These are phyloP conservation scores for Chiloscyllium punctatum DNA, from an alignment of 2,797 vertebrate genomes.

Conservation along the genomic window DNA sequence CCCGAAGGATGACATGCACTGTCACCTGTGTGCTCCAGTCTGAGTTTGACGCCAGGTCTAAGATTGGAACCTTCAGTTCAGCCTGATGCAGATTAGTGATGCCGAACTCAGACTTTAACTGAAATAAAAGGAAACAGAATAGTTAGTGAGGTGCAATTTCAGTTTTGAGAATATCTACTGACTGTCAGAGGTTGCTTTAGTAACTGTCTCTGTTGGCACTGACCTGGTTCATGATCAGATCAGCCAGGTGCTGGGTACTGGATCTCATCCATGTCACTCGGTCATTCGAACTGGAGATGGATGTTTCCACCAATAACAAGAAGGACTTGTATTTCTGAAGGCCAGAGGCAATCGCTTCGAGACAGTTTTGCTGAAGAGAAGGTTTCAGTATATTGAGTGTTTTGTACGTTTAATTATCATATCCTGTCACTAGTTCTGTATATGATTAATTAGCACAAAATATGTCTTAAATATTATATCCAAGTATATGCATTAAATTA, in stretches of 20 bases:
- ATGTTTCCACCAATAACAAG: constrained; percentile 58
- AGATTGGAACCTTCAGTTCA: constrained; percentile 46
- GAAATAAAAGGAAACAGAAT: constrained; percentile 10
- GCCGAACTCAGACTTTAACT: constrained; percentile 20
- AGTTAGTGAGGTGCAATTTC: not conserved
- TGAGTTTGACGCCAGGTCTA: constrained; percentile 44
- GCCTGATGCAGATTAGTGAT: constrained; percentile 42
- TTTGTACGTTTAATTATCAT: not conserved
- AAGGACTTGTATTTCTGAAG: constrained; percentile 60
- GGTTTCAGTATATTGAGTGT: not conserved
- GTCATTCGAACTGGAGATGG: constrained; percentile 45
- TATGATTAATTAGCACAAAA: too few species aligned
- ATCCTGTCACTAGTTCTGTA: too few species aligned
- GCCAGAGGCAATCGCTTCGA: constrained; percentile 57
- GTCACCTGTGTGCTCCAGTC: constrained; percentile 61
- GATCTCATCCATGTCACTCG: constrained; percentile 41
- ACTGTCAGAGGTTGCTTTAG: not conserved
- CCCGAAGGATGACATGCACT: constrained; percentile 66
- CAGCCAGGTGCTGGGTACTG: constrained; percentile 48
- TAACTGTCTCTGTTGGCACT: constrained; percentile 42
- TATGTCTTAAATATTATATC: too few species aligned
- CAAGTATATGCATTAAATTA: too few species aligned
- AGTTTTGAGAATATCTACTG: not conserved
- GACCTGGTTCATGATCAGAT: constrained; percentile 59
- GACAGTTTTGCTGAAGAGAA: constrained; percentile 65